Evolutionary conservation across 2,113 vertebrate genomes (phyloP).

Genomic region (Corapipo altera): DNA sequence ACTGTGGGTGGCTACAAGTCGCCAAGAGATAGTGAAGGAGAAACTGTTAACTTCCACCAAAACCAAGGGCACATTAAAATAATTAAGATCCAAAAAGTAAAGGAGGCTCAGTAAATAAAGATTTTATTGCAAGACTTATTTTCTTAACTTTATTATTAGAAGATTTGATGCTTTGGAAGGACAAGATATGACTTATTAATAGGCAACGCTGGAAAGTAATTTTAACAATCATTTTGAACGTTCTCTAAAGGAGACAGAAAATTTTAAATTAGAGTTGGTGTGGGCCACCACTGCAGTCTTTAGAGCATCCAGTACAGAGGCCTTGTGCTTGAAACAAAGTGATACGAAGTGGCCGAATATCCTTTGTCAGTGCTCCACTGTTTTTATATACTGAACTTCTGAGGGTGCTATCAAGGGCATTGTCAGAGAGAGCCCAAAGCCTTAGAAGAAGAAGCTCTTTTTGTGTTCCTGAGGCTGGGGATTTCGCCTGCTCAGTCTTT

Average conservation of each 20-base stretch:
- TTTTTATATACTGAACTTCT: not conserved
- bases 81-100: not conserved
- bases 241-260: not conserved
- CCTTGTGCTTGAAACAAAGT: not conserved
- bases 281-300: not conserved
- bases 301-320: not conserved
- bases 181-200: not conserved
- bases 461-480: not conserved
- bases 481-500: not conserved
- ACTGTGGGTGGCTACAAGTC: not conserved
- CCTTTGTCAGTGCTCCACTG: not conserved
- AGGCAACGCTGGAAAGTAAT: not conserved
- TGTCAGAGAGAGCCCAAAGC: not conserved
- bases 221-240: not conserved
- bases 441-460: not conserved
- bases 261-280: not conserved
- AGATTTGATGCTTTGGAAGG: not conserved
- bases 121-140: not conserved
- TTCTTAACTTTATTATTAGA: not conserved
- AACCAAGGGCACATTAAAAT: accelerated
- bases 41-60: not conserved
- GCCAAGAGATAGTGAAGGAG: not conserved
- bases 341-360: not conserved
- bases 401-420: not conserved
- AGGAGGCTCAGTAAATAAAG: accelerated